A percentile compares a stretch with the other conserved stretches of the same genome.
Evolutionary conservation across 2,888 invertebrate species (phyloP).

Genomic region (Temnothorax unifasciatus): DNA sequence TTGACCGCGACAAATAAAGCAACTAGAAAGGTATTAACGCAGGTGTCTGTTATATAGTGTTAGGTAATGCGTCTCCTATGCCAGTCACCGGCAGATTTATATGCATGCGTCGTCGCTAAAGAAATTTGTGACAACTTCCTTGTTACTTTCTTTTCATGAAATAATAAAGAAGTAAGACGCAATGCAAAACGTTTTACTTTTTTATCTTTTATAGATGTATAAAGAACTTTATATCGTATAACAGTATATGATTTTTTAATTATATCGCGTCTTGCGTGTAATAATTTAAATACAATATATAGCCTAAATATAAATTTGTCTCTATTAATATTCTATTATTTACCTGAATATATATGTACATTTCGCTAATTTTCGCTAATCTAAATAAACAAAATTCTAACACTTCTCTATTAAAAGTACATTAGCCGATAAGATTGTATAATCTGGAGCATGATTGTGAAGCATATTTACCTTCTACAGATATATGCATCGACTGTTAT

Average conservation of each 20-base stretch:
- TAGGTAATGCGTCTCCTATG: slow-evolving; percentile 51
- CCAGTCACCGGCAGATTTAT: slow-evolving; percentile 46
- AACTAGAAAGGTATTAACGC: slow-evolving; percentile 41
- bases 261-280: neutral
- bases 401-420: neutral
- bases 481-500: slow-evolving; percentile 18
- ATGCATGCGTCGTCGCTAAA: slow-evolving; percentile 40
- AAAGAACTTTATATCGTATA: slow-evolving; percentile 19
- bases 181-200: slow-evolving; percentile 1
- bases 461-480: slow-evolving; percentile 16
- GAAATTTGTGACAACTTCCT: slow-evolving; percentile 18
- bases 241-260: neutral
- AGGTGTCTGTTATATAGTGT: slow-evolving; percentile 45
- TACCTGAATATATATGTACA: neutral
- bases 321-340: neutral
- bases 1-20: slow-evolving; percentile 53
- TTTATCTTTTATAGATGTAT: slow-evolving; percentile 1
- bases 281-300: neutral
- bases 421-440: slow-evolving; percentile 11
- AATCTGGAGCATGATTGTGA: neutral
- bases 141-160: neutral
- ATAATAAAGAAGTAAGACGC: slow-evolving; percentile 1
- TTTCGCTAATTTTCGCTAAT: neutral
- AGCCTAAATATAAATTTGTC: neutral
- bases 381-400: slow-evolving; percentile 8